phyloP scores from a whole-genome alignment of 1,140 invertebrate genomes.

The Megalopta genalis region DNA sequence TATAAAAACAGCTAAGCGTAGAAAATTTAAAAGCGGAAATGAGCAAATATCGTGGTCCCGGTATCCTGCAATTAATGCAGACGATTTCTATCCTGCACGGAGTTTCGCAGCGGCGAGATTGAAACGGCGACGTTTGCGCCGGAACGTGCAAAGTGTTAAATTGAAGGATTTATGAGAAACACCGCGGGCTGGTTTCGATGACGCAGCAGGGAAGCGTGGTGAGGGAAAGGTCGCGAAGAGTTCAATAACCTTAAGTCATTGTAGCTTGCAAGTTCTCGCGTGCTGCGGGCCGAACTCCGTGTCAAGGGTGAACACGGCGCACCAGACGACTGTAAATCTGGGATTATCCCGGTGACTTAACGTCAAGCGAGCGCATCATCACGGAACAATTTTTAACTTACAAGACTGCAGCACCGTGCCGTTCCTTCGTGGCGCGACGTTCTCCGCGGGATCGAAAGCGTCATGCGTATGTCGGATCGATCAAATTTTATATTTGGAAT shows the following conservation, averaged over 20 bases:
- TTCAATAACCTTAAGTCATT: neutral
- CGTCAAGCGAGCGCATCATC: neutral
- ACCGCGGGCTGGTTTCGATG: neutral
- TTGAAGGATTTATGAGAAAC: too few relatives aligned
- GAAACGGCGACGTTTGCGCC: too few relatives aligned
- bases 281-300: too few relatives aligned
- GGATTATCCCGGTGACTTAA: conserved; percentile 1
- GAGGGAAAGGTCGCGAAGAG: neutral
- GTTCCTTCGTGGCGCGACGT: neutral
- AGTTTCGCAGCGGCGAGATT: too few relatives aligned
- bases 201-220: too few relatives aligned
- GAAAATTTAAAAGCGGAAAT: too few relatives aligned
- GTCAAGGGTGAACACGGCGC: neutral
- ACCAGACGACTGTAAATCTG: neutral
- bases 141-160: too few relatives aligned
- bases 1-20: too few relatives aligned
- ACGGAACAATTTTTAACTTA: neutral
- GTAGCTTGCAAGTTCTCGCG: neutral
- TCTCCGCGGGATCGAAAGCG: neutral
- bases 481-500: too few relatives aligned
- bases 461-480: neutral
- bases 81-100: too few relatives aligned
- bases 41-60: too few relatives aligned
- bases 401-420: neutral
- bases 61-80: too few relatives aligned